Conservation (phyloP, 2,888 invertebrate genomes). For the Girardia tigrina region DNA sequence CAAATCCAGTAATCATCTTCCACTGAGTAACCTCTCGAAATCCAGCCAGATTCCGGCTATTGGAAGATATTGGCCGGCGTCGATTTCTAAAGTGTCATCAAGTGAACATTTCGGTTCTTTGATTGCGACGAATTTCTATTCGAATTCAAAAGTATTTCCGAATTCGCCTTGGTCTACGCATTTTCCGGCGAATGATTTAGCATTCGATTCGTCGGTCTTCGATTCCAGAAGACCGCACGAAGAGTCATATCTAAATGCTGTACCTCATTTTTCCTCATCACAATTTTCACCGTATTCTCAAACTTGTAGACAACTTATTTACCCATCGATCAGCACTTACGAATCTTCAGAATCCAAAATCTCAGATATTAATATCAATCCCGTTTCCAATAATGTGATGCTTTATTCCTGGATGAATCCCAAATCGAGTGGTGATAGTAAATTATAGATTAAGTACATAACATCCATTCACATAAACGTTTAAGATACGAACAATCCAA, state of each 20-base stretch:
- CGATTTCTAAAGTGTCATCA: background rate
- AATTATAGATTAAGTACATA: background rate
- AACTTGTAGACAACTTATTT: conserved; percentile 9
- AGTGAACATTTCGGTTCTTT: conserved; percentile 13
- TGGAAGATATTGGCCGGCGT: conserved; percentile 1
- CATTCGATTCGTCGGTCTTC: background rate
- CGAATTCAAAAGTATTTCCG: background rate
- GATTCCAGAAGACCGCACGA: background rate
- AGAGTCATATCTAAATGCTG: background rate
- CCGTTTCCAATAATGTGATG: background rate
- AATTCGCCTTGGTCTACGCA: conserved; percentile 5
- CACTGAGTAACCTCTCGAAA: background rate
- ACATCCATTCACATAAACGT: background rate
- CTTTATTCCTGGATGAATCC: conserved; percentile 19
- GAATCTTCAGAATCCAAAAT: background rate
- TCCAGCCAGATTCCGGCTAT: background rate
- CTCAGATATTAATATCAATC: background rate
- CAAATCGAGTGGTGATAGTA: background rate
- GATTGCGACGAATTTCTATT: background rate
- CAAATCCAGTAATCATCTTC: background rate
- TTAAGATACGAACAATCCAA: background rate
- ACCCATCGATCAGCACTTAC: background rate
- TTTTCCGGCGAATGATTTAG: background rate
- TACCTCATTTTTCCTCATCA: background rate
- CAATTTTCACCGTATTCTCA: background rate